phyloP scores from a whole-genome alignment of 35 echinoderm and acorn worm genomes.

The Amphiura filiformis region DNA sequence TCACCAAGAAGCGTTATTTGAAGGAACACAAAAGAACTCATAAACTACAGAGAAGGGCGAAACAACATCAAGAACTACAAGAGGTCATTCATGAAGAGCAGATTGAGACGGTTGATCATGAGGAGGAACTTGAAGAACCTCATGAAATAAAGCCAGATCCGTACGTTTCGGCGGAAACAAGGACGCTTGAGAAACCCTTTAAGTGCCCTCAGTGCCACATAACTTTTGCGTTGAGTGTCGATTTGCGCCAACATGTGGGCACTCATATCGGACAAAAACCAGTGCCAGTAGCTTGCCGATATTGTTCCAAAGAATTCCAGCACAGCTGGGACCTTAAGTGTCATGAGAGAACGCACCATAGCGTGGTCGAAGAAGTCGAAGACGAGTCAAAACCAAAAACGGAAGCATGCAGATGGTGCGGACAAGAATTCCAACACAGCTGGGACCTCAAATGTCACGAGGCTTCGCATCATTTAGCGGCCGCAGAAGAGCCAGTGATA shows the following conservation, averaged over 20 bases:
- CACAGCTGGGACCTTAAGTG: not conserved
- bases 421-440: not conserved
- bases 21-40: not conserved
- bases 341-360: conserved; percentile 5
- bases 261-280: not conserved
- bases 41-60: not conserved
- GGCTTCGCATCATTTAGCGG: not conserved
- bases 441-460: not conserved
- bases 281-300: not conserved
- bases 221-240: not conserved
- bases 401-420: not conserved
- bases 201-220: conserved; percentile 10
- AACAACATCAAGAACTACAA: not conserved
- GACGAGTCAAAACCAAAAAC: not conserved
- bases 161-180: not conserved
- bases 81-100: not conserved
- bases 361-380: not conserved
- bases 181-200: not conserved
- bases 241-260: not conserved
- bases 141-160: not conserved
- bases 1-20: not conserved
- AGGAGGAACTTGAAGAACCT: not conserved
- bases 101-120: not conserved
- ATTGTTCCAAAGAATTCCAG: not conserved
- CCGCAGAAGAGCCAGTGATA: not conserved